Evolutionary conservation across 2,888 invertebrate genomes (phyloP).

Genomic region (Candidula unifasciata): DNA sequence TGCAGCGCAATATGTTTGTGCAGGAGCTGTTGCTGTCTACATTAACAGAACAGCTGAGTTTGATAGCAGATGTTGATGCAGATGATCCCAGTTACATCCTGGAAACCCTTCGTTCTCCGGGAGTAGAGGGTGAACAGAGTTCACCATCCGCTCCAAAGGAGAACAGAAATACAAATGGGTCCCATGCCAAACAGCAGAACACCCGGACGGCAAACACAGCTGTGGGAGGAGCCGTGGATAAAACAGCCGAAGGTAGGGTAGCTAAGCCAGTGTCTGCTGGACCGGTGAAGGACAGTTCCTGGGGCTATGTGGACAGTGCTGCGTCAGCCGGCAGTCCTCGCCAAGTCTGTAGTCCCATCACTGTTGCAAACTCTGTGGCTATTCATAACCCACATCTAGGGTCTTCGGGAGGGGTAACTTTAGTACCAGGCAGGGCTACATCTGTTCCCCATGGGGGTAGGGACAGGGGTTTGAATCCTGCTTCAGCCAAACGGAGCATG

Average conservation of each 20-base stretch:
- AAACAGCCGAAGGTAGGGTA: constrained; percentile 28
- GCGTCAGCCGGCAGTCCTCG: constrained; percentile 35
- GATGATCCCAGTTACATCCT: constrained; percentile 58
- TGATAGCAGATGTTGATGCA: constrained; percentile 56
- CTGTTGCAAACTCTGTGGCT: constrained; percentile 48
- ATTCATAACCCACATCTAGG: constrained; percentile 45
- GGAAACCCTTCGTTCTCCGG: constrained; percentile 58
- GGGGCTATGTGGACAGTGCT: constrained; percentile 31
- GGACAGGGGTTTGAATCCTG: constrained; percentile 63
- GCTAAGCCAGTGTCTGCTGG: constrained; percentile 45
- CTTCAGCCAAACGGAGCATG: constrained; percentile 73
- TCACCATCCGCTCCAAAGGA: constrained; percentile 40
- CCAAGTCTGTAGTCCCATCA: constrained; percentile 48
- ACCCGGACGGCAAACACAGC: constrained; percentile 38
- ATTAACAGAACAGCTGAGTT: constrained; percentile 77
- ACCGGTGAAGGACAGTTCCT: constrained; percentile 33
- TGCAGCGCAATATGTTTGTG: constrained; percentile 84
- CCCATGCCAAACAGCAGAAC: constrained; percentile 33
- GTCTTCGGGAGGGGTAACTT: constrained; percentile 37
- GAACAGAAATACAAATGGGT: constrained; percentile 46
- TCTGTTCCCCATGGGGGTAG: constrained; percentile 46
- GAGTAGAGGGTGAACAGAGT: constrained; percentile 53
- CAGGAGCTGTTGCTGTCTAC: constrained; percentile 85
- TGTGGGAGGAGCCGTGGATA: constrained; percentile 47
- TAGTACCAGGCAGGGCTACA: constrained; percentile 47